Evolutionary conservation across 2,113 vertebrate species (phyloP).

Genomic region (Pangasianodon hypophthalmus): DNA sequence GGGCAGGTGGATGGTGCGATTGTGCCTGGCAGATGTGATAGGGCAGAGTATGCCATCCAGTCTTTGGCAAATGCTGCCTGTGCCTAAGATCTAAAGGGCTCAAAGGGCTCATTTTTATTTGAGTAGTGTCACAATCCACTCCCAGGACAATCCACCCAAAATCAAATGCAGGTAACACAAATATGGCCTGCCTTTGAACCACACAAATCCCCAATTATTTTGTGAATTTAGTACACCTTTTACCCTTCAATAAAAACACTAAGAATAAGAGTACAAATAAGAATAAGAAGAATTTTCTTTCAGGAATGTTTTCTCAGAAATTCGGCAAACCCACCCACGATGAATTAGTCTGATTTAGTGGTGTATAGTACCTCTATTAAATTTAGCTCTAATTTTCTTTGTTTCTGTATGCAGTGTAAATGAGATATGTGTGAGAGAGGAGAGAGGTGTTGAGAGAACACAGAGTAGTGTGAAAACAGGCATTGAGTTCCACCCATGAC

Average conservation of each 20-base stretch:
- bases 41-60: constrained; percentile 8
- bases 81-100: not conserved
- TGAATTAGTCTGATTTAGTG: constrained; percentile 5
- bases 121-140: not conserved
- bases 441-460: constrained; percentile 45
- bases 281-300: not conserved
- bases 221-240: not conserved
- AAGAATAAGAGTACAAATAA: not conserved
- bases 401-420: constrained; percentile 51
- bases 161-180: not conserved
- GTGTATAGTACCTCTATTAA: constrained; percentile 19
- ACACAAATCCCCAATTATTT: not conserved
- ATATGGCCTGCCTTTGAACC: not conserved
- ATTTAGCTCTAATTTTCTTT: constrained; percentile 41
- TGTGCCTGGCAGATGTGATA: not conserved
- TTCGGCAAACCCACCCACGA: not conserved
- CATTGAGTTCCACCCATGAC: constrained; percentile 37
- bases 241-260: not conserved
- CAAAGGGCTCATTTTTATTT: not conserved
- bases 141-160: not conserved
- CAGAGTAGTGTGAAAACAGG: constrained; percentile 38
- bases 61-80: constrained; percentile 27
- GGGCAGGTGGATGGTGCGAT: not conserved
- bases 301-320: not conserved
- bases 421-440: constrained; percentile 30